Evolutionary conservation across 2,113 vertebrate genomes (phyloP), one percentile per base, ranked within the genome.

Genomic region (Protobothrops mucrosquamatus): DNA sequence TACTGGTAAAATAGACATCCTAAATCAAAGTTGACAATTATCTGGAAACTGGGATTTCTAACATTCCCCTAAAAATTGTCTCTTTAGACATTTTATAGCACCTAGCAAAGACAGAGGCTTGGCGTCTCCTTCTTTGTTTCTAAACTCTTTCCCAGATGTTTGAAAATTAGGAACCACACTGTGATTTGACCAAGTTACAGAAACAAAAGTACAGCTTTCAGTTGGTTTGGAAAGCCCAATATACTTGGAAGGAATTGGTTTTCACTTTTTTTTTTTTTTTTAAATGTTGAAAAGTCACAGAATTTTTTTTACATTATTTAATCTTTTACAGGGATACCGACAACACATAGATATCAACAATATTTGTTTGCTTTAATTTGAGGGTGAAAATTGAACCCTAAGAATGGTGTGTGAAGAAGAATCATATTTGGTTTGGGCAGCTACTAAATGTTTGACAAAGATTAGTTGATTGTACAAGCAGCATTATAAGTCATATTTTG

Each of bases 141-240:
- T 43, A 29, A 93, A 86, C 48, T 64, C 14, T 90, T 90, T 93
- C 46, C 88, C 92, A 93, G 92, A 93, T 90, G 55, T 48, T 29
- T 26, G 11, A 81, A 61, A 86, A 90, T 51, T 23, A n/a, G 46
- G 18, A 51, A 5, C 54, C 64, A 51, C 85, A 7, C 54, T 89
- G 88, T 51, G 69, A 57, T 20, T 34, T 89, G 69, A 51, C 52
- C 55, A 86, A n/a, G 23, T 24, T 52, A 90, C 18, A 81, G 87
- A 81, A 74, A 24, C 87, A 89, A 88, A 88, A 92, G 4, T 48
- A 89, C 34, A 48, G 51, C 43, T 3, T 6, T 85, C 52, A 8
- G 18, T 22, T 59, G 54, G 20, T 15, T 54, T 92, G 61, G 29
- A 92, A 89, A 85, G 18, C 20, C 14, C 6, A 11, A 89, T 6